Evolutionary conservation across 2,888 invertebrate genomes (phyloP), one percentile per base, ranked within the genome.

Genomic region (Leucozona laternaria): DNA sequence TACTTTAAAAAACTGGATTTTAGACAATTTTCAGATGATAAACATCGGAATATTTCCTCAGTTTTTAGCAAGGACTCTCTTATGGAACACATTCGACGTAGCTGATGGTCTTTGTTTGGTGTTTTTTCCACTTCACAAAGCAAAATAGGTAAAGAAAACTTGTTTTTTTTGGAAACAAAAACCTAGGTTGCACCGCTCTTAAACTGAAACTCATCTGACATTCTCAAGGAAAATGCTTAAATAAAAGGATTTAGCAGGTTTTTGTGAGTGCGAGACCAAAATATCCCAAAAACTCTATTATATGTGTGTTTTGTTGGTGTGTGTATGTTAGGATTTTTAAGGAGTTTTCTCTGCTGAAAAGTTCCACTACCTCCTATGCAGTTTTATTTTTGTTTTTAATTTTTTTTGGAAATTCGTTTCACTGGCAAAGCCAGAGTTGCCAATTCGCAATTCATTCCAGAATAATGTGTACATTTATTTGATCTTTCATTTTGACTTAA

Each of bases 131-230:
- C 57, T 78, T 60, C 53, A 55, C n/a, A 57, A 28, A 70, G 70
- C 37, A 37, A 25, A 28, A 5, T 17, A 28, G 53, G 34, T 34
- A 45, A 11, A 60, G 64, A 66, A 48, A 68, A 60, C 43, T 45
- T 45, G 13, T 20, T 43, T 76, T 37, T 45, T 45, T 34, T 31
- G 48, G 55, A 66, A 72, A 40, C 31, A 37, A 68, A 43, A 73
- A 66, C 68, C 43, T 50, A 75, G 20, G 66, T 28, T 57, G 64
- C 71, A 77, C 50, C 20, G 31, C 2, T 57, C 76, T 40, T 25
- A 53, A 68, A 53, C 68, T 34, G 37, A 73, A 78, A 78, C 50
- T 78, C 66, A 78, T 83, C 73, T 68, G 55, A 57, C 58, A 73
- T 75, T 57, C 40, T 73, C 62, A 60, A 78, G 37, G 60, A 58